Conservation (phyloP, 1,140 invertebrate genomes). For the Pissodes strobi region DNA sequence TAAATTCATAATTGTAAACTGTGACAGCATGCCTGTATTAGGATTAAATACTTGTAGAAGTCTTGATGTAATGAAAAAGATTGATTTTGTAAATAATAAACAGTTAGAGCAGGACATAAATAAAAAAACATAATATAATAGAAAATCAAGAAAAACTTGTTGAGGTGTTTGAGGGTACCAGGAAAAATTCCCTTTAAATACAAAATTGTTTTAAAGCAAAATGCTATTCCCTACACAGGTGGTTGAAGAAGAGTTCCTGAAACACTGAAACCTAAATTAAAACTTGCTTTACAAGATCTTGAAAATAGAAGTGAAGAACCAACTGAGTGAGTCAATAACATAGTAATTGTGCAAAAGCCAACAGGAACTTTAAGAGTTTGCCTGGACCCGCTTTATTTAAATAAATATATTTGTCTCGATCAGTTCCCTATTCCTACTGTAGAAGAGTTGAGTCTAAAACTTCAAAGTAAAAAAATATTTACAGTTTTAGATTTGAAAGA, state of each 20-base stretch:
- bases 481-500: slow-evolving; percentile 56
- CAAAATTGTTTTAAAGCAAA: not conserved
- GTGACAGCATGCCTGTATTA: too few relatives aligned
- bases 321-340: slow-evolving; percentile 4
- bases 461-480: slow-evolving; percentile 54
- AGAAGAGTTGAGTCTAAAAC: slow-evolving; percentile 51
- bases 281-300: not conserved
- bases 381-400: slow-evolving; percentile 22
- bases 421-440: slow-evolving; percentile 33
- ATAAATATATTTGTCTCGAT: slow-evolving; percentile 21
- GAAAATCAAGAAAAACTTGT: not conserved
- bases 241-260: not conserved
- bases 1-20: not conserved
- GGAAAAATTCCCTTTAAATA: too few relatives aligned
- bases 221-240: too few relatives aligned
- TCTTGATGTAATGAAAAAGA: not conserved
- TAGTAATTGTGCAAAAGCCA: slow-evolving; percentile 27
- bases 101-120: too few relatives aligned
- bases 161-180: not conserved
- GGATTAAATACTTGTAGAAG: not conserved
- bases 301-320: not conserved
- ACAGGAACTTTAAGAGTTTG: slow-evolving; percentile 22
- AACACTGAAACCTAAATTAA: not conserved
- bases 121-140: too few relatives aligned
- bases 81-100: not conserved